Evolutionary conservation across 2,113 vertebrate genomes (phyloP).

Genomic region (Tragulus kanchil): DNA sequence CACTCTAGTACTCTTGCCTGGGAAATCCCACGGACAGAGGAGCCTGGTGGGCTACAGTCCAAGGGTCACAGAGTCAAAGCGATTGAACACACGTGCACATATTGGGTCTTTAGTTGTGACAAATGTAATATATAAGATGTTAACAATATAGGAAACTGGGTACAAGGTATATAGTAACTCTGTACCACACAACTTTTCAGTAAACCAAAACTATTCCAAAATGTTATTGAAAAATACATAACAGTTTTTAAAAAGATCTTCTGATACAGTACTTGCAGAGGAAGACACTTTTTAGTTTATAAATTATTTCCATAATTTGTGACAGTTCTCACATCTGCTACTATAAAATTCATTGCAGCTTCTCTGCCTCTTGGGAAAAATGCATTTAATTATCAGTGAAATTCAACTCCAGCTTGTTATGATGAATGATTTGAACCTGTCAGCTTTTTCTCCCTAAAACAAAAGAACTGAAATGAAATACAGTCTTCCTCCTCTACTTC

Average conservation of each 20-base stretch:
- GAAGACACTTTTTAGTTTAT: conserved; percentile 81
- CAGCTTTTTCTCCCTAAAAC: conserved; percentile 87
- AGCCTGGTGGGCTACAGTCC: not conserved
- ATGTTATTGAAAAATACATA: conserved; percentile 45
- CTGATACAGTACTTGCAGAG: conserved; percentile 72
- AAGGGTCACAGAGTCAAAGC: not conserved
- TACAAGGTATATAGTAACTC: not conserved
- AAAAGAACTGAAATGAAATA: conserved; percentile 88
- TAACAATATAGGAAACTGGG: not conserved
- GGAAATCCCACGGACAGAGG: not conserved
- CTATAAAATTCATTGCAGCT: conserved; percentile 88
- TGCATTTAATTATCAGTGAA: conserved; percentile 95
- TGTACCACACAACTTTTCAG: not conserved
- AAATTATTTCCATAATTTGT: conserved; percentile 88
- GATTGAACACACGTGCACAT: not conserved
- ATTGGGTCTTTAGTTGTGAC: not conserved
- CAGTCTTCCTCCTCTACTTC: conserved; percentile 79
- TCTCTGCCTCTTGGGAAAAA: conserved; percentile 86
- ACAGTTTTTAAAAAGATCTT: conserved; percentile 24
- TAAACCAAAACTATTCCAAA: conserved; percentile 56
- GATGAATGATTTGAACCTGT: conserved; percentile 94
- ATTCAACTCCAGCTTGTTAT: conserved; percentile 93
- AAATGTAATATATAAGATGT: not conserved
- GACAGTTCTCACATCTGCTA: conserved; percentile 91
- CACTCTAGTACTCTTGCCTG: not conserved